A percentile compares a stretch with the other conserved stretches of the same genome.
These are phyloP conservation scores for Bugula neritina DNA, from an alignment of 2,888 invertebrate species.

Conservation along the genomic window DNA sequence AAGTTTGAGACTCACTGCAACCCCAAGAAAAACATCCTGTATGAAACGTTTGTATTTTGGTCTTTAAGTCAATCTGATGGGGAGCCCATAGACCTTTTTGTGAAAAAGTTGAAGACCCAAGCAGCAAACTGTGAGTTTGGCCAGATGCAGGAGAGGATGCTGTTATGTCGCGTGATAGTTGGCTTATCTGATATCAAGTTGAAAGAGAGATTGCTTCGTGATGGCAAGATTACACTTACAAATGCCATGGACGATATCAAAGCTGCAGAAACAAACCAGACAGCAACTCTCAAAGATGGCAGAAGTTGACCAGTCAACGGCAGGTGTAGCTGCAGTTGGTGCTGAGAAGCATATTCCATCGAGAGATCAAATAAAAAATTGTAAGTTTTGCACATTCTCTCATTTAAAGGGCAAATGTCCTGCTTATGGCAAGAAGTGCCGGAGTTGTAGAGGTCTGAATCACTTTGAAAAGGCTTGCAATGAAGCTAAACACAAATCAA, in stretches of 20 bases:
- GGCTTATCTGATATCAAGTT: background rate
- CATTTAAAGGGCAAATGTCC: too few relatives aligned
- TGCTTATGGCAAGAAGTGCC: too few relatives aligned
- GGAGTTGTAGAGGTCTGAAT: too few relatives aligned
- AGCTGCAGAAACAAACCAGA: too few relatives aligned
- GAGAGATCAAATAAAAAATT: too few relatives aligned
- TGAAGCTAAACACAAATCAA: too few relatives aligned
- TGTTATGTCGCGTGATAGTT: background rate
- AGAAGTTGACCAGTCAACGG: too few relatives aligned
- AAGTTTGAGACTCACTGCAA: background rate
- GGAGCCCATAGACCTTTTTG: background rate
- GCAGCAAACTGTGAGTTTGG: conserved; percentile 26
- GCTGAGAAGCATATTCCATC: too few relatives aligned
- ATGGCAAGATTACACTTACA: background rate
- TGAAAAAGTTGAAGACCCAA: background rate
- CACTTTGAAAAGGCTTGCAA: too few relatives aligned
- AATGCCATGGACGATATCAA: background rate
- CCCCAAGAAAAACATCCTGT: background rate
- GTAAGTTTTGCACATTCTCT: too few relatives aligned
- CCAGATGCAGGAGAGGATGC: background rate
- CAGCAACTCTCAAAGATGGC: too few relatives aligned
- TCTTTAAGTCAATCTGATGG: conserved; percentile 17
- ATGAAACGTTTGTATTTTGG: background rate
- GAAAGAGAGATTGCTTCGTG: background rate
- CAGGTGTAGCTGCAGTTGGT: too few relatives aligned